Conservation (phyloP, 2,797 vertebrate genomes). For the Poecilia wingei region DNA sequence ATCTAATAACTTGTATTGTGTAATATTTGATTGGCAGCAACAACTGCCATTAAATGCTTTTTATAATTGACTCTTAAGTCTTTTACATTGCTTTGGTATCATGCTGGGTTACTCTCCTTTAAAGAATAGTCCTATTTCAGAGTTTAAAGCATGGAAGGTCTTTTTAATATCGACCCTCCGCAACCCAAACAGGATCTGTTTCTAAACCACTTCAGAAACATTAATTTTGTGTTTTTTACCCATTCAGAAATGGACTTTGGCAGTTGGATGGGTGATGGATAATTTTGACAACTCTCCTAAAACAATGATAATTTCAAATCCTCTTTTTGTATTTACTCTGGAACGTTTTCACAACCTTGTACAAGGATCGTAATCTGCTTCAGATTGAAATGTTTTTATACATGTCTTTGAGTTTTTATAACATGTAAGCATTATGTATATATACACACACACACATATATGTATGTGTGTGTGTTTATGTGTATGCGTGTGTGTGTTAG, state of each 20-base stretch:
- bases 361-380: background rate
- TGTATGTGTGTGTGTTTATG: too few relatives aligned
- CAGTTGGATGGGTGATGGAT: background rate
- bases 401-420: background rate
- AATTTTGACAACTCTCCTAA: background rate
- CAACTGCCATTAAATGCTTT: background rate
- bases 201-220: background rate
- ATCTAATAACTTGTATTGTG: background rate
- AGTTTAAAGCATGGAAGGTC: background rate
- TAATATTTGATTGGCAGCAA: background rate
- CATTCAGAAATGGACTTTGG: background rate
- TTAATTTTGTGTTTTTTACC: background rate
- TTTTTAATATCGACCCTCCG: background rate
- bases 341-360: background rate
- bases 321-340: background rate
- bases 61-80: background rate
- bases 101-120: background rate
- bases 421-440: background rate
- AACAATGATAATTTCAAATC: background rate
- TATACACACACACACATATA: too few relatives aligned
- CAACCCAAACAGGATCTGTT: background rate
- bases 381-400: background rate
- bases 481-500: too few relatives aligned
- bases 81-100: background rate
- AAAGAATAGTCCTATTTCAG: background rate